A percentile compares a stretch with the other conserved stretches of the same genome.
Conservation (phyloP, 2,113 vertebrate species). For the Gasterosteus aculeatus region DNA sequence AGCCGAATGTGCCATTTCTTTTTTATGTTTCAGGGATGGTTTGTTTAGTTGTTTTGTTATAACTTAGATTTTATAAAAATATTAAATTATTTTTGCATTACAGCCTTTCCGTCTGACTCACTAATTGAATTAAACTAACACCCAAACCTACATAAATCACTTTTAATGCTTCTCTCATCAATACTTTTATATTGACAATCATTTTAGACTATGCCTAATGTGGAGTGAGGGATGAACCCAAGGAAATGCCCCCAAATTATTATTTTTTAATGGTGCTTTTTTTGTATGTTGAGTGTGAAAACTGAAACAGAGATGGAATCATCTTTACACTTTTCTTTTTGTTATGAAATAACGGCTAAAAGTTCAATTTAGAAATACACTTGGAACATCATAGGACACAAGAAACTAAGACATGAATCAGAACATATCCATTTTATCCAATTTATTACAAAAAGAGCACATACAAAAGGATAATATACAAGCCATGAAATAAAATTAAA, state of each 20-base stretch:
- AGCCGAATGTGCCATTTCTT: slow-evolving; percentile 68
- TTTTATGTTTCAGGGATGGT: slow-evolving; percentile 49
- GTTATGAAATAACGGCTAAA: neutral
- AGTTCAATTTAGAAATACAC: neutral
- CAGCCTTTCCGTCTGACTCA: neutral
- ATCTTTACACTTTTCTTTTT: neutral
- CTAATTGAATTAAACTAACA: neutral
- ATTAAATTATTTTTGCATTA: slow-evolving; percentile 50
- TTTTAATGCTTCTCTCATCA: neutral
- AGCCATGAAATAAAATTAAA: slow-evolving; percentile 83
- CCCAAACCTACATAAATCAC: neutral
- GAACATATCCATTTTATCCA: slow-evolving; percentile 55
- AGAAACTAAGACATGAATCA: neutral
- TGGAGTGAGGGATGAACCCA: neutral
- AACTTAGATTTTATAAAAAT: slow-evolving; percentile 51
- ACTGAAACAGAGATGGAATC: neutral
- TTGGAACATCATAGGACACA: neutral
- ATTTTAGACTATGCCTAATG: neutral
- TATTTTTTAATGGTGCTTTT: too few species aligned
- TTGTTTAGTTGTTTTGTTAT: slow-evolving; percentile 45
- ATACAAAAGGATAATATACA: slow-evolving; percentile 88
- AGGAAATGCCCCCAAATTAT: neutral
- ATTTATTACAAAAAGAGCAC: slow-evolving; percentile 87
- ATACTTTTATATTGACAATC: neutral
- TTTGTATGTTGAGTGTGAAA: neutral